phyloP scores from a whole-genome alignment of 2,797 vertebrate genomes.

The Microtus californicus region DNA sequence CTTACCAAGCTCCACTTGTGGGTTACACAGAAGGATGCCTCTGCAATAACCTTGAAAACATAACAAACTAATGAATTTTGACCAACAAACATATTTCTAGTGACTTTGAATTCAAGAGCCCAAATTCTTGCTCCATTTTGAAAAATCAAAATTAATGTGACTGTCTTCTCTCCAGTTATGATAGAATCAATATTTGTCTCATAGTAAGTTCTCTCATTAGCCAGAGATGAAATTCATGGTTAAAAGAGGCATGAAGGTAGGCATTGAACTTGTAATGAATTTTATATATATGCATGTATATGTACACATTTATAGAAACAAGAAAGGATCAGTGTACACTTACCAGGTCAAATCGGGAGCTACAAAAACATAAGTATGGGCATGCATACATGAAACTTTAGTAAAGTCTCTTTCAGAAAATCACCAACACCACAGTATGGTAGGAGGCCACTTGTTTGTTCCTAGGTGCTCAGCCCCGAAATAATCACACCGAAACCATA shows the following conservation, averaged over 20 bases:
- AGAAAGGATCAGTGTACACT: slow-evolving; percentile 15
- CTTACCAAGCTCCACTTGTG: neutral
- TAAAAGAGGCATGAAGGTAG: slow-evolving; percentile 14
- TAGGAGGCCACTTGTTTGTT: too few species aligned
- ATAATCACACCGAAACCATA: too few species aligned
- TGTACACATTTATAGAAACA: slow-evolving; percentile 20
- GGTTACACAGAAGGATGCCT: neutral
- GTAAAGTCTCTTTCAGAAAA: slow-evolving; percentile 50
- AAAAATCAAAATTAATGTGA: slow-evolving; percentile 44
- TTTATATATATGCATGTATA: slow-evolving; percentile 13
- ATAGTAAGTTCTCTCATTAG: slow-evolving; percentile 34
- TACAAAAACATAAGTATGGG: slow-evolving; percentile 17
- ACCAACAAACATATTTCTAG: neutral
- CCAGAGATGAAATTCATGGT: neutral
- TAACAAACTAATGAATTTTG: slow-evolving; percentile 19
- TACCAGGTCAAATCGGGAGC: neutral
- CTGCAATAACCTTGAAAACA: slow-evolving; percentile 47
- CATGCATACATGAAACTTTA: neutral
- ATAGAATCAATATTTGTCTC: slow-evolving; percentile 10
- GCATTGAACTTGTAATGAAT: neutral
- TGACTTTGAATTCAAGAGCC: slow-evolving; percentile 17
- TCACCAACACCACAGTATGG: neutral
- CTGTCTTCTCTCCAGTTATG: neutral
- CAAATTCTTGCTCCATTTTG: slow-evolving; percentile 10
- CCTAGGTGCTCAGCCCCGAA: too few species aligned